Evolutionary conservation across 2,113 vertebrate genomes (phyloP).

Genomic region (Hymenochirus boettgeri): DNA sequence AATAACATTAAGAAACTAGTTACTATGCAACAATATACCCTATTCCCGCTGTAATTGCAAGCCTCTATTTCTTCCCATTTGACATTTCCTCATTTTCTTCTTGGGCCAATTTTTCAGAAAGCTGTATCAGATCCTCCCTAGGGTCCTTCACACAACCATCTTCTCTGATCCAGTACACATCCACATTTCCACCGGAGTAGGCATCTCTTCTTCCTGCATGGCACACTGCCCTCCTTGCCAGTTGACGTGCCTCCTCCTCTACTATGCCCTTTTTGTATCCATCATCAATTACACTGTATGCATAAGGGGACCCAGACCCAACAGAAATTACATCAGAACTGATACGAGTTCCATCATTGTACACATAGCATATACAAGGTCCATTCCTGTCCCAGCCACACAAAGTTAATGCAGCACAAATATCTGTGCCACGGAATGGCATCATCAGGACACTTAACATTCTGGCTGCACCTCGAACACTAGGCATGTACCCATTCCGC

Average conservation of each 20-base stretch:
- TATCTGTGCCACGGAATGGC: slow-evolving; percentile 67
- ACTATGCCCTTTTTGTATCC: slow-evolving; percentile 62
- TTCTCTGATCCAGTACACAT: slow-evolving; percentile 71
- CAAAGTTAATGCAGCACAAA: slow-evolving; percentile 75
- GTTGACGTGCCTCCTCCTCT: slow-evolving; percentile 59
- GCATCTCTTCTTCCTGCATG: slow-evolving; percentile 76
- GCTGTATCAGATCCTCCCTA: slow-evolving; percentile 47
- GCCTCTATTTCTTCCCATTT: not conserved
- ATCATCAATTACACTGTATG: slow-evolving; percentile 68
- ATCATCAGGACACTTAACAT: slow-evolving; percentile 68
- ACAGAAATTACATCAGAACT: slow-evolving; percentile 71
- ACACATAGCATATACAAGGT: slow-evolving; percentile 73
- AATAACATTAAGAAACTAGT: too few relatives aligned
- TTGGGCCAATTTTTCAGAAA: slow-evolving; percentile 41
- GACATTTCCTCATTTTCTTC: not conserved
- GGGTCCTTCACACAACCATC: slow-evolving; percentile 68
- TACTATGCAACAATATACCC: too few relatives aligned
- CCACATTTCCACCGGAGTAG: slow-evolving; percentile 79
- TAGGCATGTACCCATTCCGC: slow-evolving; percentile 59
- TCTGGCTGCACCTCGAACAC: slow-evolving; percentile 66
- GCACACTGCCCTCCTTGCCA: slow-evolving; percentile 74
- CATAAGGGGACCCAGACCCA: slow-evolving; percentile 81
- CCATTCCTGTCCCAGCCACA: slow-evolving; percentile 76
- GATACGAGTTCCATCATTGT: slow-evolving; percentile 71
- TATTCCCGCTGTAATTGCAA: too few relatives aligned